Conservation (phyloP, 2,888 invertebrate species). For the Laspeyria flexula region DNA sequence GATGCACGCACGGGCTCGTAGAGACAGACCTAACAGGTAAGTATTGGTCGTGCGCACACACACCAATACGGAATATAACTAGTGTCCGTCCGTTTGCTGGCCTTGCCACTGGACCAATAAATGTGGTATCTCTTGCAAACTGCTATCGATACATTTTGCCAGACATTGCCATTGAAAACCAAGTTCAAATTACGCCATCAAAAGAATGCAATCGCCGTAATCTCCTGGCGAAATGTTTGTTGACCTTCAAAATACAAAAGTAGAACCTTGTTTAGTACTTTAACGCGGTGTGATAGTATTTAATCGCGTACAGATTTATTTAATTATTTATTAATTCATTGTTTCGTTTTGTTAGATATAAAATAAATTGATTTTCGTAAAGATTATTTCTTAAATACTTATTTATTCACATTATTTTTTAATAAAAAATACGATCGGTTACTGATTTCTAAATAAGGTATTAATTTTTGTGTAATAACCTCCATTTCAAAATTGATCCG, state of each 20-base stretch:
- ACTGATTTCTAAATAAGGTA: no score
- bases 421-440: no score
- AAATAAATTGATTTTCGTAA: no score
- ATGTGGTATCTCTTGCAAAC: constrained; percentile 25
- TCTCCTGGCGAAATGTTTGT: not conserved
- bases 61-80: constrained; percentile 57
- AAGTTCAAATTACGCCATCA: constrained; percentile 36
- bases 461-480: no score
- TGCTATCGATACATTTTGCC: constrained; percentile 29
- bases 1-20: constrained; percentile 45
- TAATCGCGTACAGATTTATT: no score
- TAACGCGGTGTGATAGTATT: not conserved
- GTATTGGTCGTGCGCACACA: constrained; percentile 58
- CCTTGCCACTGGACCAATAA: constrained; percentile 58
- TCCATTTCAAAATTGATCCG: no score
- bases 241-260: constrained; percentile 9
- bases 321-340: not conserved
- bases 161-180: constrained; percentile 28
- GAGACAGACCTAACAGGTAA: constrained; percentile 12
- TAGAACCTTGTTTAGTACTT: not conserved
- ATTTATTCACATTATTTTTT: no score
- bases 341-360: no score
- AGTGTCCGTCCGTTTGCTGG: constrained; percentile 47
- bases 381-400: no score
- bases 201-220: constrained; percentile 1